These are phyloP conservation scores for Ladona fulva DNA, from an alignment of 1,140 invertebrate species.

Conservation along the genomic window DNA sequence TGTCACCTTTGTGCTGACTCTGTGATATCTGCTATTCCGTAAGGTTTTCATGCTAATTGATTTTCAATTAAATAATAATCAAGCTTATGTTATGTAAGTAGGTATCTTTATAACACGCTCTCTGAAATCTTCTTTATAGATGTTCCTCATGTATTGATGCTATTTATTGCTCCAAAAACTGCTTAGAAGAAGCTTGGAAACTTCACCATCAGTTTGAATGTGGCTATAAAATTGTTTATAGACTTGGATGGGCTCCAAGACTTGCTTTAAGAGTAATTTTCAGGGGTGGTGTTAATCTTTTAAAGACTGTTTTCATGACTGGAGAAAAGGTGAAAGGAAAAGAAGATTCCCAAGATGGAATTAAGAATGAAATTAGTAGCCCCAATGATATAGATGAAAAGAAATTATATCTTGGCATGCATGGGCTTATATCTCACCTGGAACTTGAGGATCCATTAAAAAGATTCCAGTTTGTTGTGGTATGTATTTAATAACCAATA, in stretches of 20 bases:
- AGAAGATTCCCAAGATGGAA: neutral
- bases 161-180: neutral
- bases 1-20: neutral
- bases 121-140: neutral
- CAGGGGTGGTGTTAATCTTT: neutral
- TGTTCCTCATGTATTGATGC: neutral
- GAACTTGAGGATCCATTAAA: constrained; percentile 48
- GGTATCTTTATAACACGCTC: too few relatives aligned
- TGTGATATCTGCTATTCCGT: neutral
- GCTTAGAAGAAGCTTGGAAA: neutral
- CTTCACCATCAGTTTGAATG: neutral
- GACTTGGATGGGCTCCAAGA: neutral
- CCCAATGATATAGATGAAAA: neutral
- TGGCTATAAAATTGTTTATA: neutral
- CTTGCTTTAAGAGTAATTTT: neutral
- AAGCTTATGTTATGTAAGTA: too few relatives aligned
- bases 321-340: neutral
- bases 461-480: constrained; percentile 54
- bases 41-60: neutral
- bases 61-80: too few relatives aligned
- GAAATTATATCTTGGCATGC: neutral
- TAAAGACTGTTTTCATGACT: neutral
- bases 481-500: constrained; percentile 30
- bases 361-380: neutral
- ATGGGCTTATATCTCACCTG: constrained; percentile 46